These are phyloP conservation scores for Candidula unifasciata DNA, from an alignment of 2,888 invertebrate genomes.

Conservation along the genomic window DNA sequence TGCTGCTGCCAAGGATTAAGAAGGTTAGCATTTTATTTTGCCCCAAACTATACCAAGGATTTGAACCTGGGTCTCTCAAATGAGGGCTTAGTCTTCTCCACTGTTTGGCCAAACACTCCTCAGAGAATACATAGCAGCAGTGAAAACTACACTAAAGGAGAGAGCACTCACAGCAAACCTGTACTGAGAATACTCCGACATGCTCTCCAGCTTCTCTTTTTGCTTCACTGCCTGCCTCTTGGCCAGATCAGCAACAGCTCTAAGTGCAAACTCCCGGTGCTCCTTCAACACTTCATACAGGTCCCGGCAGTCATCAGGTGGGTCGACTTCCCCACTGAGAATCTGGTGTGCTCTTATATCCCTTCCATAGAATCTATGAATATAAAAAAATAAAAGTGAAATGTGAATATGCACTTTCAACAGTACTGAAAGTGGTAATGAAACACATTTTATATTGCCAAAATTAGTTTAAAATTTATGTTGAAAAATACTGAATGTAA, in stretches of 20 bases:
- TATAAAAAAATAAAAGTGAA: neutral
- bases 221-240: constrained; percentile 62
- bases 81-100: too few species aligned
- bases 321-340: constrained; percentile 67
- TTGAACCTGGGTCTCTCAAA: too few species aligned
- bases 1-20: too few species aligned
- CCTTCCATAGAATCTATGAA: constrained; percentile 71
- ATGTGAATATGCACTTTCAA: too few species aligned
- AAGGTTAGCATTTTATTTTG: too few species aligned
- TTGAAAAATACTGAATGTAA: too few species aligned
- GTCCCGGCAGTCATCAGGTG: constrained; percentile 67
- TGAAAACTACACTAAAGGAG: neutral
- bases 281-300: constrained; percentile 70
- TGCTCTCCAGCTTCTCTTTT: constrained; percentile 20
- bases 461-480: too few species aligned
- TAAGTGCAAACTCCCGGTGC: constrained; percentile 67
- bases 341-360: constrained; percentile 72
- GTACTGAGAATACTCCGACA: constrained; percentile 20
- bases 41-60: too few species aligned
- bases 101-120: too few species aligned
- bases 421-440: too few species aligned
- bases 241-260: constrained; percentile 63
- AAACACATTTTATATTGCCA: too few species aligned
- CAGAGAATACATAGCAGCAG: too few species aligned
- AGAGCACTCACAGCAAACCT: constrained; percentile 15